Base-by-base conservation (phyloP, 2,888 invertebrate species). In the Napeogenes sylphis region DNA sequence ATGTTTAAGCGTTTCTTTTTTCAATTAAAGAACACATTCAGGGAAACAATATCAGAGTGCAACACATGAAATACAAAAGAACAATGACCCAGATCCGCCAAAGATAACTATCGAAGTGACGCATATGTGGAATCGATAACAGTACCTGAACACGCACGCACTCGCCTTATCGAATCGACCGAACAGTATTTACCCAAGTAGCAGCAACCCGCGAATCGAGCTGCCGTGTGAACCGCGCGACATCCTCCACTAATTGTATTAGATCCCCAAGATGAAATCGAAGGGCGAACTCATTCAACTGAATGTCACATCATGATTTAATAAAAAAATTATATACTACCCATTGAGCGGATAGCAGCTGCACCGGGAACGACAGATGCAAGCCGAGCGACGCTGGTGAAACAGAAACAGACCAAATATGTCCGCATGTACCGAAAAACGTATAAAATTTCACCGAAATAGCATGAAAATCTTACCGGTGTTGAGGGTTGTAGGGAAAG, bases 121-220 rank as follows among this genome's bases (percentile, higher is more conserved):
- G 87, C 86, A 87, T 87, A 83, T 83, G 84, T 85, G 83, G 82
- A 85, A 87, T 90, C 90, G 90, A 90, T 90, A 90, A 88, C 88
- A 85, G 84, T 77, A 71, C 76, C 79, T 82, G 80, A 81, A 83
- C 83, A 83, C 83, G 81, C 85, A 83, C 85, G 82, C 84, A 87
- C 80, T 79, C 78, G 42, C 85, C 81, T 83, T 87, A 87, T 87
- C 87, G 82, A 71, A 68, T 69, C 60, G 77, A 78, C 79, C 80
- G 47, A 47, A n/a, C 13, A 84, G 84, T 88, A 88, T 88, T 87
- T 85, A 84, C 84, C 80, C 79, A 82, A 79, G 80, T 78, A 82
- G 80, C 84, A 83, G 82, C 80, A 80, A 80, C 83, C 83, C 75
- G 85, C 85, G 80, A 85, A 84, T 81, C 77, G 71, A 73, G 61